phyloP scores from a whole-genome alignment of 2,797 vertebrate genomes.

The Artibeus jamaicensis region DNA sequence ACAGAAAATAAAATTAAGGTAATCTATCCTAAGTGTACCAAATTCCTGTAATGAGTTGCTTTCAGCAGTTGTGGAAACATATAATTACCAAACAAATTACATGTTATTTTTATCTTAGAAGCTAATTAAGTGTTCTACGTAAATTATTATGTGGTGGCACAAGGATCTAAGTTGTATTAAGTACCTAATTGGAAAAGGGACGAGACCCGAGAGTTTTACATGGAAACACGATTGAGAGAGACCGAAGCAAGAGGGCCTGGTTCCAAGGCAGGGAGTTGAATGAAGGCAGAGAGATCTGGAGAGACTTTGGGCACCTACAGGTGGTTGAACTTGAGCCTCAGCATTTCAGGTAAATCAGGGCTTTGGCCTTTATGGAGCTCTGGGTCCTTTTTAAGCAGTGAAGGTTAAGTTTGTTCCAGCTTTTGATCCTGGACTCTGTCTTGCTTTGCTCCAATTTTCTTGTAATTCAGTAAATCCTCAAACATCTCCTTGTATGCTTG shows the following conservation, averaged over 20 bases:
- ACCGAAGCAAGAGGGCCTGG: neutral
- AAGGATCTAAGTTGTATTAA: conserved; percentile 72
- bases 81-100: conserved; percentile 82
- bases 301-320: neutral
- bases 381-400: neutral
- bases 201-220: conserved; percentile 36
- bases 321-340: neutral
- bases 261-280: neutral
- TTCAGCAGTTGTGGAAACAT: conserved; percentile 81
- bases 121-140: conserved; percentile 81
- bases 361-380: neutral
- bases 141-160: conserved; percentile 80
- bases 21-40: conserved; percentile 75
- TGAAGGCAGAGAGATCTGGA: neutral
- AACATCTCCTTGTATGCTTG: neutral
- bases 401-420: neutral
- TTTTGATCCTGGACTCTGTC: neutral
- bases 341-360: neutral
- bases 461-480: neutral
- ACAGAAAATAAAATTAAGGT: conserved; percentile 83
- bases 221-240: neutral
- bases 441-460: neutral
- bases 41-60: conserved; percentile 80
- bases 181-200: conserved; percentile 69
- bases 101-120: conserved; percentile 78